Evolutionary conservation across 1,140 invertebrate genomes (phyloP).

Genomic region (Macrosteles quadrilineatus): DNA sequence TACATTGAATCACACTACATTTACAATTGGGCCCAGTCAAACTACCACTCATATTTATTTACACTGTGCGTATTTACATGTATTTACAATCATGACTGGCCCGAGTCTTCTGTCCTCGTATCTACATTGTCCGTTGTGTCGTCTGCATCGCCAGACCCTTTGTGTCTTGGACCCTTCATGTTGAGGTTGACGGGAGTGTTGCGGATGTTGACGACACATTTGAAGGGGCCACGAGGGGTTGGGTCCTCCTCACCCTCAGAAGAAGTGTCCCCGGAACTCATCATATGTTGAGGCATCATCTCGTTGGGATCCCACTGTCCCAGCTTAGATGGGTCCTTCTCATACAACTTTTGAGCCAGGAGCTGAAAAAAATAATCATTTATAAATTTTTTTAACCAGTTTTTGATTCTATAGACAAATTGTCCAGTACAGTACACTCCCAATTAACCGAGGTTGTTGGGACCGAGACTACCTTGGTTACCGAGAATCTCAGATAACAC

Average conservation of each 20-base stretch:
- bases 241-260: slow-evolving; percentile 28
- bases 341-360: slow-evolving; percentile 78
- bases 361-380: slow-evolving; percentile 59
- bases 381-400: too few species aligned
- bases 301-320: slow-evolving; percentile 56
- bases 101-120: neutral
- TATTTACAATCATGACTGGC: neutral
- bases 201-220: slow-evolving; percentile 22
- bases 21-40: slow-evolving; percentile 22
- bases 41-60: neutral
- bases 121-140: neutral
- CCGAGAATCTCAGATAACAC: too few species aligned
- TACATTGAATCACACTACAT: slow-evolving; percentile 28
- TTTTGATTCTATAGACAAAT: too few species aligned
- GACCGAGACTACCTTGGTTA: too few species aligned
- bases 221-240: neutral
- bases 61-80: neutral
- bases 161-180: slow-evolving; percentile 4
- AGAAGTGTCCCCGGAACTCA: slow-evolving; percentile 26
- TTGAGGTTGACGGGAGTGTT: neutral
- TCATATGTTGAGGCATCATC: slow-evolving; percentile 17
- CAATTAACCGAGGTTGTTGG: too few species aligned
- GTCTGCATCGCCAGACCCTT: neutral
- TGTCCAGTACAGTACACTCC: too few species aligned
- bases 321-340: slow-evolving; percentile 76